phyloP scores from a whole-genome alignment of 2,888 invertebrate species.

The Escarpia spicata region DNA sequence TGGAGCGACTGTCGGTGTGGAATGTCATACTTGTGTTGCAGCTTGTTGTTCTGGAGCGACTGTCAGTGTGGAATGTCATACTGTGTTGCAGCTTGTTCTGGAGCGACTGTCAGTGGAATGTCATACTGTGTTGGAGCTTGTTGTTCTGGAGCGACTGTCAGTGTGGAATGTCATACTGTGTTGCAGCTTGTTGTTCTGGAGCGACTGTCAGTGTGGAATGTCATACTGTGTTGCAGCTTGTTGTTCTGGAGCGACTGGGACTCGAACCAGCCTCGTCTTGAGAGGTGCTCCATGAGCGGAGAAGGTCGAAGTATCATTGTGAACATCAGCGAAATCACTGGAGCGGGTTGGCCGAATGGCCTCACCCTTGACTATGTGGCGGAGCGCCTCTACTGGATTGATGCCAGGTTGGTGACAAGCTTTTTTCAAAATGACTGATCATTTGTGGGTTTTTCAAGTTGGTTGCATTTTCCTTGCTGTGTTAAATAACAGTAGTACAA shows the following conservation, averaged over 20 bases:
- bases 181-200: not conserved
- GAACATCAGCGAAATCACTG: slow-evolving; percentile 65
- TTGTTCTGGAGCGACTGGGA: slow-evolving; percentile 97
- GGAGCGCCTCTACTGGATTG: slow-evolving; percentile 86
- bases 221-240: slow-evolving; percentile 66
- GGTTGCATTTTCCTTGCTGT: no score
- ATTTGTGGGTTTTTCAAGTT: no score
- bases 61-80: no score
- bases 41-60: no score
- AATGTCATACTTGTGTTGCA: no score
- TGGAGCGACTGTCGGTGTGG: no score
- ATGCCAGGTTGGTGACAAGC: slow-evolving; percentile 72
- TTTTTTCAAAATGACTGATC: no score
- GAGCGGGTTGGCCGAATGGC: slow-evolving; percentile 86
- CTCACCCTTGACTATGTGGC: slow-evolving; percentile 80
- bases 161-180: no score
- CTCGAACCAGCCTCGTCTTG: slow-evolving; percentile 80
- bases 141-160: no score
- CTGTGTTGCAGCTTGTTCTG: not conserved
- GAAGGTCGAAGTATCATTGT: slow-evolving; percentile 74
- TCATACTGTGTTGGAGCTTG: not conserved
- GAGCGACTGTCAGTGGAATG: not conserved
- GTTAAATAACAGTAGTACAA: no score
- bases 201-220: no score
- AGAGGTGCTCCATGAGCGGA: slow-evolving; percentile 89